These are phyloP conservation scores for Epinotia nisella DNA, from an alignment of 2,888 invertebrate genomes.

Conservation along the genomic window DNA sequence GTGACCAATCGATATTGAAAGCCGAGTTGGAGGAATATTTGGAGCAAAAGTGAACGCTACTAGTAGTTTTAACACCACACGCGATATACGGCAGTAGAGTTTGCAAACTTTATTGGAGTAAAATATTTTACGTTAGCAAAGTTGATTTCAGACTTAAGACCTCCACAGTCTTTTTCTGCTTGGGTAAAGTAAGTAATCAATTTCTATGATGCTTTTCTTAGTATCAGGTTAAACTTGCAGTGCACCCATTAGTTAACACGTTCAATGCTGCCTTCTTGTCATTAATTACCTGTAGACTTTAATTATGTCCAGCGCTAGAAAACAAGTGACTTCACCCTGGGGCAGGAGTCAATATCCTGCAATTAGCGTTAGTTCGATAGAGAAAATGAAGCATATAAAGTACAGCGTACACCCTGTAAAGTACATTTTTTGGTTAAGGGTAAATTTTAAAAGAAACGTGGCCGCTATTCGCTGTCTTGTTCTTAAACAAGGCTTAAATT, in stretches of 20 bases:
- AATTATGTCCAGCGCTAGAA: no score
- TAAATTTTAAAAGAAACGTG: no score
- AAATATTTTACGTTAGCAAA: slow-evolving; percentile 13
- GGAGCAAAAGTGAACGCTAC: slow-evolving; percentile 55
- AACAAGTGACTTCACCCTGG: no score
- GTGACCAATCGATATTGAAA: slow-evolving; percentile 53
- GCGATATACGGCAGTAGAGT: slow-evolving; percentile 22
- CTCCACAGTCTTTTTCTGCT: neutral
- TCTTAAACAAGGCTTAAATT: no score
- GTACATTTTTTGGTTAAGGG: no score
- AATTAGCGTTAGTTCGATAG: no score
- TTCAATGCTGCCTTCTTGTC: neutral
- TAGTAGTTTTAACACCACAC: slow-evolving; percentile 33
- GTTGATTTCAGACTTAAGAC: neutral
- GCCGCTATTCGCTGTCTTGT: no score
- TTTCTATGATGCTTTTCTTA: neutral
- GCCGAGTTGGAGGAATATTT: slow-evolving; percentile 59
- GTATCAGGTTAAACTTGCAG: neutral
- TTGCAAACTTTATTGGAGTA: slow-evolving; percentile 25
- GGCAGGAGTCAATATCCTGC: no score
- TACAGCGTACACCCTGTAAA: no score
- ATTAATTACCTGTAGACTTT: no score
- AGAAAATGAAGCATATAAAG: no score
- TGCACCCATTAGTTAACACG: no score
- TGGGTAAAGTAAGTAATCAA: neutral